Evolutionary conservation across 2,888 invertebrate species (phyloP).

Genomic region (Limnephilus rhombicus): DNA sequence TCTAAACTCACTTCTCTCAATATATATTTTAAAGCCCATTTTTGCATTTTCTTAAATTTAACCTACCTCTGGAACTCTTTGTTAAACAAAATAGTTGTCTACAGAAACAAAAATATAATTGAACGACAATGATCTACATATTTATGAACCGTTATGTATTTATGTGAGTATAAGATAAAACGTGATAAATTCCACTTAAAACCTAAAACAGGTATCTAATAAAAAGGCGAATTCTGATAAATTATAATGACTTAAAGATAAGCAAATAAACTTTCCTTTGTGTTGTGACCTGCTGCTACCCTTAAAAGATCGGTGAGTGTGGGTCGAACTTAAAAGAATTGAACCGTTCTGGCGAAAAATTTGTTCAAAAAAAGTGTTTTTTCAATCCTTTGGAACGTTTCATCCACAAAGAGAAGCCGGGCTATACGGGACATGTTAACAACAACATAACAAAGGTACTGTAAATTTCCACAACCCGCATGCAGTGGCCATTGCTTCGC

Average conservation of each 20-base stretch:
- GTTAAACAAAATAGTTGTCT: no score
- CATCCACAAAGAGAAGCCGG: conserved; percentile 11
- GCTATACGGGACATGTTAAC: conserved; percentile 16
- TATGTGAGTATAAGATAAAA: no score
- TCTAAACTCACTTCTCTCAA: no score
- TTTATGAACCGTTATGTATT: no score
- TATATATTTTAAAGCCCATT: no score
- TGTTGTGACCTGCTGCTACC: background rate
- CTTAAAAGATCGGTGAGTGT: background rate
- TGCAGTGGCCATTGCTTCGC: conserved; percentile 11
- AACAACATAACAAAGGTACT: conserved; percentile 28
- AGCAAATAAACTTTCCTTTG: background rate
- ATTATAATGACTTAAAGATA: background rate
- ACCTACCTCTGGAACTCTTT: no score
- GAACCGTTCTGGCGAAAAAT: conserved; percentile 10
- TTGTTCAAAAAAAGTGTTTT: background rate
- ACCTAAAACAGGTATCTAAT: background rate
- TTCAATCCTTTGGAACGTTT: conserved; percentile 35
- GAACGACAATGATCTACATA: no score
- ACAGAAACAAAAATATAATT: no score
- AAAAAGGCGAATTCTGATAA: background rate
- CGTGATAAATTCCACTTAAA: no score
- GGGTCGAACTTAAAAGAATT: background rate
- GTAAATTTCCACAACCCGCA: conserved; percentile 13
- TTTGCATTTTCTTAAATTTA: no score